These are phyloP conservation scores for Vanacampus margaritifer DNA, from an alignment of 2,113 vertebrate species.

Conservation along the genomic window DNA sequence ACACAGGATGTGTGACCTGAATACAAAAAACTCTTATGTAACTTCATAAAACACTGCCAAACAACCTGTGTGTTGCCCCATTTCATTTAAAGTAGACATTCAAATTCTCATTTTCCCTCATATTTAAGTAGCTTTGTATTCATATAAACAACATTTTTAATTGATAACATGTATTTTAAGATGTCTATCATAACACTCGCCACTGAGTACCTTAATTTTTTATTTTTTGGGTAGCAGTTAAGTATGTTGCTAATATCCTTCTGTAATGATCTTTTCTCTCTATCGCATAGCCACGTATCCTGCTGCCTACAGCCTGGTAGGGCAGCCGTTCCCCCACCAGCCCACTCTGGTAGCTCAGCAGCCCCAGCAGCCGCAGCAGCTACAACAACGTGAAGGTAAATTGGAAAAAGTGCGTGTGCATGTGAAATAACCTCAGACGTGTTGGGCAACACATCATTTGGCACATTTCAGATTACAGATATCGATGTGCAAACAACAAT, in stretches of 20 bases:
- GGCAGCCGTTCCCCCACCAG: constrained; percentile 87
- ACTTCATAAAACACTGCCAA: constrained; percentile 16
- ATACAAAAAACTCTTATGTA: constrained; percentile 22
- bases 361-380: constrained; percentile 82
- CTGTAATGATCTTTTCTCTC: constrained; percentile 8
- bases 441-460: neutral
- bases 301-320: constrained; percentile 86
- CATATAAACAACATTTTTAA: no score
- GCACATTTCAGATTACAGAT: constrained; percentile 1
- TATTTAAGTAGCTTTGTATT: neutral
- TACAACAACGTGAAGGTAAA: constrained; percentile 85
- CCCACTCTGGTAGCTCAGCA: constrained; percentile 84
- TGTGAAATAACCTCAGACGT: neutral
- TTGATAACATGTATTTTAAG: no score
- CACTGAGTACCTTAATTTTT: no score
- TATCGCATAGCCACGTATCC: constrained; percentile 83
- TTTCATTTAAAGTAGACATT: neutral
- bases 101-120: neutral
- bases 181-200: no score
- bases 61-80: constrained; percentile 7
- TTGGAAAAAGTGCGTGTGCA: neutral
- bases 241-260: constrained; percentile 2
- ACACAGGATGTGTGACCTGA: neutral
- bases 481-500: neutral
- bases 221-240: no score